Conservation (phyloP, 2,797 vertebrate genomes). For the Syngnathus acus region DNA sequence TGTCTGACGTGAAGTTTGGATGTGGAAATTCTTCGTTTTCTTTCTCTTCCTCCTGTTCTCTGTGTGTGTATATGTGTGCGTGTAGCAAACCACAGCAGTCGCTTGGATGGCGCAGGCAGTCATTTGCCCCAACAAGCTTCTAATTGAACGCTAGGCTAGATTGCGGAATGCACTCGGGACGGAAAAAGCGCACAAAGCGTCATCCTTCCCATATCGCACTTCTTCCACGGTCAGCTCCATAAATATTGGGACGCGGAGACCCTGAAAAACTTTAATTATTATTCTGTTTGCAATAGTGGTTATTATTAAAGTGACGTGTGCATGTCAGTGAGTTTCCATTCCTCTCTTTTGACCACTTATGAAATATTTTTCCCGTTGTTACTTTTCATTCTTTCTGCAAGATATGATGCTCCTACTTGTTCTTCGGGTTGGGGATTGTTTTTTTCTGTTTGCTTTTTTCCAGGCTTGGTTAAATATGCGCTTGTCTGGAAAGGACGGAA, state of each 20-base stretch:
- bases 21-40: constrained; percentile 7
- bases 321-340: too few species aligned
- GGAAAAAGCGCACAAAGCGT: constrained; percentile 62
- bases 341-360: too few species aligned
- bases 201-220: constrained; percentile 55
- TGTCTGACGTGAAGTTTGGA: constrained; percentile 1
- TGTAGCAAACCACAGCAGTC: constrained; percentile 46
- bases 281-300: too few species aligned
- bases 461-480: not conserved
- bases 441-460: too few species aligned
- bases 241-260: too few species aligned
- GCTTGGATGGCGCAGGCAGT: constrained; percentile 49
- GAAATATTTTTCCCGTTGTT: too few species aligned
- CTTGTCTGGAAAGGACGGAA: not conserved
- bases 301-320: too few species aligned
- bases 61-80: constrained; percentile 16
- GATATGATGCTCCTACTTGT: too few species aligned
- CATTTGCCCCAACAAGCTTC: constrained; percentile 44
- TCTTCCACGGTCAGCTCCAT: too few species aligned
- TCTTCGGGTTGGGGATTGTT: too few species aligned
- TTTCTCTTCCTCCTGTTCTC: constrained; percentile 18
- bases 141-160: constrained; percentile 61
- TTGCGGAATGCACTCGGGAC: constrained; percentile 51
- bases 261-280: too few species aligned
- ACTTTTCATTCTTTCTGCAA: too few species aligned